Conservation (phyloP, 2,113 vertebrate species). For the Anolis sagrei region DNA sequence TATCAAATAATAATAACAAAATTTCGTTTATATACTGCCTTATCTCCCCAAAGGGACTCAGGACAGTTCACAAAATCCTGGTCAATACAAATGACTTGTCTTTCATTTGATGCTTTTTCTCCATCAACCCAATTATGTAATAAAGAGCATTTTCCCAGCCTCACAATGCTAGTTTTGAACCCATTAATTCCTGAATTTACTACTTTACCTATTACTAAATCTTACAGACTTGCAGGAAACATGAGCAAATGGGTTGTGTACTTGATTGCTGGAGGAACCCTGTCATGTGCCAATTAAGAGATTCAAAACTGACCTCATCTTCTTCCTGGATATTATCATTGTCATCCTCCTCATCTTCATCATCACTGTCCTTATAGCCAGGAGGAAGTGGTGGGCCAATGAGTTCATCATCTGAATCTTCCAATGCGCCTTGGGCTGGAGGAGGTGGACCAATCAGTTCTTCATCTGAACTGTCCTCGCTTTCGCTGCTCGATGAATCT, state of each 20-base stretch:
- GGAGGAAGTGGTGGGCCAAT: constrained; percentile 84
- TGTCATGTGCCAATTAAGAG: background rate
- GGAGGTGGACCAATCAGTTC: constrained; percentile 80
- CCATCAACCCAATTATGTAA: background rate
- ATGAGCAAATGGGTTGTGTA: background rate
- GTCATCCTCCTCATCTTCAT: constrained; percentile 71
- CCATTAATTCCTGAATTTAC: background rate
- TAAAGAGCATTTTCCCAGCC: background rate
- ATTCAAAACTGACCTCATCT: constrained; percentile 83
- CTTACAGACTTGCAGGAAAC: background rate
- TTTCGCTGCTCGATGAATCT: constrained; percentile 52
- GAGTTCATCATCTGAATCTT: constrained; percentile 69
- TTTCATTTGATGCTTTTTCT: background rate
- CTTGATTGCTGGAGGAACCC: too few species aligned
- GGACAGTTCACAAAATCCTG: background rate
- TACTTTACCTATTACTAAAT: background rate
- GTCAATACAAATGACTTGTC: background rate
- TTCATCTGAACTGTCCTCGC: constrained; percentile 74
- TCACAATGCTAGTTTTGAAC: background rate
- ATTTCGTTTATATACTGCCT: too few species aligned
- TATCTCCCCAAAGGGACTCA: too few species aligned
- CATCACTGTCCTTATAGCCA: constrained; percentile 75
- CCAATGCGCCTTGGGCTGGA: constrained; percentile 61
- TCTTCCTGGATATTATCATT: constrained; percentile 64
- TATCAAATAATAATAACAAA: too few species aligned